Conservation (phyloP, 1,140 invertebrate species). For the Rhopalosiphum maidis region DNA sequence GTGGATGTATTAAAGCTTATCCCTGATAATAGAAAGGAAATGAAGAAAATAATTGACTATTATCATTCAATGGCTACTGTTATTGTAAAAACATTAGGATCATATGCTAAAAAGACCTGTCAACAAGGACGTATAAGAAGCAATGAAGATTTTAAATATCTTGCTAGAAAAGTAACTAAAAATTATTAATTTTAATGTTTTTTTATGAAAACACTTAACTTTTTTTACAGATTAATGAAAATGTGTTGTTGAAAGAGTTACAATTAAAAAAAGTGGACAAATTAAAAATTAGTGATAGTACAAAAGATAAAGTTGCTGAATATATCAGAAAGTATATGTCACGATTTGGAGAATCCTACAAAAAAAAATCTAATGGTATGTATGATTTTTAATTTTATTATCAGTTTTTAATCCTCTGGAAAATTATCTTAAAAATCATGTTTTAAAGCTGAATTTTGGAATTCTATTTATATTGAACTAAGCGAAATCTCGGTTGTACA, state of each 20-base stretch:
- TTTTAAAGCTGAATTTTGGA: background rate
- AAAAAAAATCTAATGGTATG: conserved; percentile 38
- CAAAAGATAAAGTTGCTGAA: conserved; percentile 91
- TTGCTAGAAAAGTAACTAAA: conserved; percentile 49
- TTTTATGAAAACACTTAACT: background rate
- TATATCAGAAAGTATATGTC: conserved; percentile 96
- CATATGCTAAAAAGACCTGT: conserved; percentile 47
- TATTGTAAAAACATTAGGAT: conserved; percentile 43
- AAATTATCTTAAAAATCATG: background rate
- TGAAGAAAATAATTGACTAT: conserved; percentile 50
- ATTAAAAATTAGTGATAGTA: conserved; percentile 88
- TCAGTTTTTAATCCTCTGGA: background rate
- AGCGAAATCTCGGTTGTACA: no score
- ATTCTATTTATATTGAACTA: background rate
- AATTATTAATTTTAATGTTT: background rate
- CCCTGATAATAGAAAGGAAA: conserved; percentile 48
- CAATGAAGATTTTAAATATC: conserved; percentile 47
- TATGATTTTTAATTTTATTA: background rate
- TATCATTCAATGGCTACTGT: conserved; percentile 52
- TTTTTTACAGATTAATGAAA: conserved; percentile 47
- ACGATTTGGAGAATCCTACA: conserved; percentile 76
- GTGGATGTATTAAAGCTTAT: conserved; percentile 49
- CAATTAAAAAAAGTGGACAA: conserved; percentile 88
- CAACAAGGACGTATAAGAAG: conserved; percentile 54
- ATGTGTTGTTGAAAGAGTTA: conserved; percentile 88